Percentiles rank a stretch among this genome's conserved stretches.
These are phyloP conservation scores for Triops cancriformis DNA, from an alignment of 1,140 invertebrate species.

Conservation along the genomic window DNA sequence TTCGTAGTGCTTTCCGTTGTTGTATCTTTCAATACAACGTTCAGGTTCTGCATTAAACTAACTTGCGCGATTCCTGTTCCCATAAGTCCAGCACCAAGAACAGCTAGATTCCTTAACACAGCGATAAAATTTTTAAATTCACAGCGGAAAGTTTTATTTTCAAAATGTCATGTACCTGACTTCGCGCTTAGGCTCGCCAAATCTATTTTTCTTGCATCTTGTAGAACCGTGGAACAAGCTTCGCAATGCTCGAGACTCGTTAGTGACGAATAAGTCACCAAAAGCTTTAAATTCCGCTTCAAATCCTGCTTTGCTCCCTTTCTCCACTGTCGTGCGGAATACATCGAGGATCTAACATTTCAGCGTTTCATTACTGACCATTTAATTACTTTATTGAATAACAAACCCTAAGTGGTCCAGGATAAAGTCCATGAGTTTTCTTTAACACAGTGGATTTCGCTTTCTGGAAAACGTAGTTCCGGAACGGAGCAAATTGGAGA, in stretches of 20 bases:
- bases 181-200: slow-evolving; percentile 68
- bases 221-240: slow-evolving; percentile 93
- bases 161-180: slow-evolving; percentile 54
- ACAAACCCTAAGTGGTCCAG: no score
- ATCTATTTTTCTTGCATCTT: slow-evolving; percentile 94
- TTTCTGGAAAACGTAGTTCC: no score
- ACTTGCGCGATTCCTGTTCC: slow-evolving; percentile 98
- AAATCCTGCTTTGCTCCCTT: neutral
- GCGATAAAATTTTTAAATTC: neutral
- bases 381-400: no score
- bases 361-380: no score
- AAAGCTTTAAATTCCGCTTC: neutral
- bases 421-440: no score
- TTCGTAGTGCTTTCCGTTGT: slow-evolving; percentile 66
- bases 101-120: slow-evolving; percentile 56
- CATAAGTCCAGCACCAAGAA: slow-evolving; percentile 95
- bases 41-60: slow-evolving; percentile 85
- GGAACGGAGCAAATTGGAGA: no score
- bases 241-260: slow-evolving; percentile 83
- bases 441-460: no score
- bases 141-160: neutral
- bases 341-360: no score
- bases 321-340: neutral
- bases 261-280: slow-evolving; percentile 79
- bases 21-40: slow-evolving; percentile 87